Evolutionary conservation across 2,888 invertebrate genomes (phyloP), one percentile per base, ranked within the genome.

Genomic region (Coelinius sp.): DNA sequence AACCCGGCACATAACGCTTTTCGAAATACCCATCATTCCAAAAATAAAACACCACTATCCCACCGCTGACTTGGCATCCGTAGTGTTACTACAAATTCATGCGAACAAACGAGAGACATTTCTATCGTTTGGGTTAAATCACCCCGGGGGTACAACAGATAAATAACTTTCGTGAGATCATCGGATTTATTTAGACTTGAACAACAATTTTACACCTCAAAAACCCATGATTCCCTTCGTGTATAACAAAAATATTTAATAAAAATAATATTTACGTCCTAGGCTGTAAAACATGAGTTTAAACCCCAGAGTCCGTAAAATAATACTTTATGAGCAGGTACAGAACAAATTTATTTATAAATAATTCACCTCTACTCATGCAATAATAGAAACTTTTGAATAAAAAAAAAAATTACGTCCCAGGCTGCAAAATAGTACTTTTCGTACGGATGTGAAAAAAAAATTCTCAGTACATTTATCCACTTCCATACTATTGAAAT

Each of bases 101-200:
- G 62, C 62, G 22, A 35, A 68, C 59, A 68, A 38, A 44, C 24
- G 44, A 44, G 53, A 64, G 70, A 63, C 63, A 70, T 46, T 70
- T 70, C 70, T 70, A 70, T 70, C 22, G 63, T 41, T 20, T 14
- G 17, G 59, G 59, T 14, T 17, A 3, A 31, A 20, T 14, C 20
- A 14, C 17, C 31, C 27, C 56, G 46, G 25, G 41, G 64, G 17
- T 63, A 70, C 63, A 68, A 76, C 75, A 74, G 76, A 70, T 53
- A 76, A 78, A 79, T 75, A 76, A 74, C 76, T 68, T n/a, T n/a
- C 59, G 75, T 77, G 78, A 80, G 76, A 77, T 80, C 79, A 79
- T 74, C 73, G 73, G 73, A 76, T 69, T 66, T 76, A 75, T 77
- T 75, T 80, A 78, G 77, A 64, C 24, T n/a, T 22, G 31, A 49